Base-by-base conservation (phyloP, 2,113 vertebrate genomes). In the Plecotus auritus region DNA sequence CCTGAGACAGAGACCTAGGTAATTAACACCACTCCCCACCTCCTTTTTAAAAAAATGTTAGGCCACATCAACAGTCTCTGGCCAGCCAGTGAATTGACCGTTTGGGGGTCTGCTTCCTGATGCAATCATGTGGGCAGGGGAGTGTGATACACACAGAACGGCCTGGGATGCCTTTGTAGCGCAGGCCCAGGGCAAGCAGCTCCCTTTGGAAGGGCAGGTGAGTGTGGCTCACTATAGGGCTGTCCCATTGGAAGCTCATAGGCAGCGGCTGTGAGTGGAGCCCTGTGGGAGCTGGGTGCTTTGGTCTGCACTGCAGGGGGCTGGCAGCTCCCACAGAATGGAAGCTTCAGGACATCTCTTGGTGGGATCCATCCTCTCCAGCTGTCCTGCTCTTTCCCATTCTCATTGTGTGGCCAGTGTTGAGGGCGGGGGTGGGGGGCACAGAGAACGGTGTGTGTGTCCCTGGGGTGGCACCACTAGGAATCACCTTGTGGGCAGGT, bases 161-260 rank as follows among this genome's bases (percentile, higher is more conserved):
- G 28, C 28, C 28, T 13, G 12, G 77, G 76, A 9, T 9, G 16
- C 45, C 66, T 69, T 37, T 49, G 83, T 1, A 23, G 92, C 28
- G 5, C 40, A 35, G 66, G n/a, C 18, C 4, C 0, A 51, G 67
- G 13, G 61, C 5, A 0, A n/a, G 61, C 35, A 30, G 12, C 26
- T 54, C 74, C n/a, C 42, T 88, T 23, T 18, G n/a, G 40, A 20
- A 61, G 40, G 87, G 66, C 7, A 0, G 12, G 11, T 18, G 77
- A 74, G 13, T 9, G 0, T 37, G 47, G 67, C 45, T 45, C 7
- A 3, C 11, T 0, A 0, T 0, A 3, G 45, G 4, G 20, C 59
- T 59, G 4, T 18, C 51, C n/a, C 12, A 10, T 4, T 0, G 3
- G 37, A 76, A 85, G 80, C 35, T 78, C 20, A 0, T 9, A 1